Conservation (phyloP, 2,797 vertebrate genomes). For the Lagocephalus sceleratus region DNA sequence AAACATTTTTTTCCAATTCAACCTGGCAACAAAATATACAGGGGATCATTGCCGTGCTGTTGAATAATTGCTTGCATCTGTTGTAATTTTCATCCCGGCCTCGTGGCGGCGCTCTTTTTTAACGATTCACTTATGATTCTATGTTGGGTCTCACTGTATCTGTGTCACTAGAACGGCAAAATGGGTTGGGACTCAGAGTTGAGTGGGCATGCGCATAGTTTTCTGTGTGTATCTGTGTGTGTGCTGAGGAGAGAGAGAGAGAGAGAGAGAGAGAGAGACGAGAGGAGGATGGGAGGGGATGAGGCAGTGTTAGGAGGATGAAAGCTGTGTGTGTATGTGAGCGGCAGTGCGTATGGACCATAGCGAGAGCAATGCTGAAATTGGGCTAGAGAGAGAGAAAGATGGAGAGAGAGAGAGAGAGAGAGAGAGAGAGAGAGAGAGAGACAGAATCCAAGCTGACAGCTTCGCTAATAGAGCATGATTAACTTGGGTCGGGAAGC, state of each 20-base stretch:
- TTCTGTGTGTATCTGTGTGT: conserved; percentile 5
- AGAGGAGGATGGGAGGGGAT: too few species aligned
- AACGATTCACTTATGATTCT: conserved; percentile 35
- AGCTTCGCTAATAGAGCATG: conserved; percentile 61
- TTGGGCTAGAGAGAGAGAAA: conserved; percentile 1
- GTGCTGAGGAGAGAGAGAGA: conserved; percentile 14
- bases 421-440: conserved; percentile 26
- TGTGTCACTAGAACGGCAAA: conserved; percentile 64
- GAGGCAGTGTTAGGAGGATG: too few species aligned
- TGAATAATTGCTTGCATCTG: background rate
- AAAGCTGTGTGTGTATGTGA: conserved; percentile 4
- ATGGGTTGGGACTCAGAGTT: conserved; percentile 42
- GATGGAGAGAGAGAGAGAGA: conserved; percentile 12
- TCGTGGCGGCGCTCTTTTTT: conserved; percentile 60
- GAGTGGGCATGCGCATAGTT: conserved; percentile 29
- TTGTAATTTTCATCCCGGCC: conserved; percentile 42
- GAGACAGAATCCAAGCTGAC: conserved; percentile 57
- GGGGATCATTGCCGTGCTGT: background rate
- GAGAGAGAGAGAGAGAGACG: background rate
- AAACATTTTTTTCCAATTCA: too few species aligned
- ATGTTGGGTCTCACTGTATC: conserved; percentile 33
- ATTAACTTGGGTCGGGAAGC: conserved; percentile 51
- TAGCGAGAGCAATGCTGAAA: background rate
- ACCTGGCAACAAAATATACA: too few species aligned
- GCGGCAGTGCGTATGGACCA: conserved; percentile 10